Base-by-base conservation (phyloP, 2,797 vertebrate genomes). In the Thripadectes ignobilis region DNA sequence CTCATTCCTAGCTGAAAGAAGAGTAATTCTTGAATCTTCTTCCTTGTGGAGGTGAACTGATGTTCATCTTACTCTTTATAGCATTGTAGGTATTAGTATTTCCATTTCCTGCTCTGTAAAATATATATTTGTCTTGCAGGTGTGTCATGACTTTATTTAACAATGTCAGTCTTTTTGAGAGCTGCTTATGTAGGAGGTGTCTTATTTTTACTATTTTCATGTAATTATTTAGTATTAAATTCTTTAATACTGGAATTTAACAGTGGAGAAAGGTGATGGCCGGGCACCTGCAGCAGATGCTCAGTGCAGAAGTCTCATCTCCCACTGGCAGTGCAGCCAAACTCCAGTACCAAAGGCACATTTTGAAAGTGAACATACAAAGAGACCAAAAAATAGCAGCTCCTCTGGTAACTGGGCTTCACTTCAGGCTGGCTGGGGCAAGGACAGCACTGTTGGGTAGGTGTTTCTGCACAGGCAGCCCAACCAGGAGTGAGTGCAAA, bases 61-160 rank as follows among this genome's bases (percentile, higher is more conserved):
- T 73, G 22, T 73, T 92, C 51, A 23, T 73, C 24, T 92, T 78
- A 19, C 8, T 85, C n/a, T 52, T 63, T 23, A 39, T 90, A 39
- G 36, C 4, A 4, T 32, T 80, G 6, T 67, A 82, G 51, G n/a
- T 52, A 61, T 24, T n/a, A 55, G 14, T 81, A 21, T 80, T 89
- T 88, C 68, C 34, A 68, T 92, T 94, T 92, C 75, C 72, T 68
- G 43, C 52, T 90, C 34, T 55, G 38, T 85, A 61, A 86, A 92
- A 39, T 46, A 58, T 2, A 5, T 79, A 49, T 94, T 95, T 95
- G 55, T 85, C 65, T 87, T 92, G 51, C 58, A 89, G 91, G 82
- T 67, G 67, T 91, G 81, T 89, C 62, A 5, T 27, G 36, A 59
- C 38, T 88, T 74, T 79, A 52, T 76, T 88, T 88, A 95, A 73